These are phyloP conservation scores for Mythimna loreyi DNA, from an alignment of 2,888 invertebrate species.

Conservation along the genomic window DNA sequence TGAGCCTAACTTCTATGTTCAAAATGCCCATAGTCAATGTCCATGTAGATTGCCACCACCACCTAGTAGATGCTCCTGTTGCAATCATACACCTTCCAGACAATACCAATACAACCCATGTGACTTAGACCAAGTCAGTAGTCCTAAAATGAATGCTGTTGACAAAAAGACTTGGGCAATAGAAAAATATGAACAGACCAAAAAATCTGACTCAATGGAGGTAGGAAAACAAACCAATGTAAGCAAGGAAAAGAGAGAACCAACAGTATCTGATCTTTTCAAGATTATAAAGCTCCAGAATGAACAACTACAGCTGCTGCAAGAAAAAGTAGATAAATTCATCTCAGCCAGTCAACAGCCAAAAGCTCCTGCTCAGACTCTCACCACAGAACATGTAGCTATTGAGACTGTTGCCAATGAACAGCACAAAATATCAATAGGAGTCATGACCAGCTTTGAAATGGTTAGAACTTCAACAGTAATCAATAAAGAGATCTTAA, in stretches of 20 bases:
- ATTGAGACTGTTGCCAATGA: slow-evolving; percentile 79
- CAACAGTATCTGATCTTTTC: slow-evolving; percentile 91
- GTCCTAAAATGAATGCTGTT: slow-evolving; percentile 73
- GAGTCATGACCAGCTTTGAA: slow-evolving; percentile 94
- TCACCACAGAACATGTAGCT: slow-evolving; percentile 76
- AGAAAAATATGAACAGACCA: slow-evolving; percentile 80
- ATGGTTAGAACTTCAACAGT: slow-evolving; percentile 88
- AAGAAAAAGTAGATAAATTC: slow-evolving; percentile 92
- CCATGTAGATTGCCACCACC: slow-evolving; percentile 57
- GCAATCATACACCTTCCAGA: slow-evolving; percentile 42
- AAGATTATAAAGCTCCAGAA: slow-evolving; percentile 93
- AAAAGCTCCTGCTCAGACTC: slow-evolving; percentile 71
- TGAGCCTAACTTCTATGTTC: slow-evolving; percentile 28
- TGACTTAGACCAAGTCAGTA: slow-evolving; percentile 35
- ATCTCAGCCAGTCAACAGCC: slow-evolving; percentile 74
- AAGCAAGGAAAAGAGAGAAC: slow-evolving; percentile 85
- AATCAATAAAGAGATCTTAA: slow-evolving; percentile 83
- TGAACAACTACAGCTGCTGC: slow-evolving; percentile 92
- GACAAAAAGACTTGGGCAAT: slow-evolving; percentile 83
- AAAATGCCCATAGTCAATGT: slow-evolving; percentile 46
- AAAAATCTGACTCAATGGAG: slow-evolving; percentile 72
- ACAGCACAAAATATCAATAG: slow-evolving; percentile 92
- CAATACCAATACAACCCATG: slow-evolving; percentile 57
- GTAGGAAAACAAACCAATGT: slow-evolving; percentile 78
- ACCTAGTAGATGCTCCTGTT: slow-evolving; percentile 60